Conservation (phyloP, 2,113 vertebrate species). For the Dryoscopus gambensis region DNA sequence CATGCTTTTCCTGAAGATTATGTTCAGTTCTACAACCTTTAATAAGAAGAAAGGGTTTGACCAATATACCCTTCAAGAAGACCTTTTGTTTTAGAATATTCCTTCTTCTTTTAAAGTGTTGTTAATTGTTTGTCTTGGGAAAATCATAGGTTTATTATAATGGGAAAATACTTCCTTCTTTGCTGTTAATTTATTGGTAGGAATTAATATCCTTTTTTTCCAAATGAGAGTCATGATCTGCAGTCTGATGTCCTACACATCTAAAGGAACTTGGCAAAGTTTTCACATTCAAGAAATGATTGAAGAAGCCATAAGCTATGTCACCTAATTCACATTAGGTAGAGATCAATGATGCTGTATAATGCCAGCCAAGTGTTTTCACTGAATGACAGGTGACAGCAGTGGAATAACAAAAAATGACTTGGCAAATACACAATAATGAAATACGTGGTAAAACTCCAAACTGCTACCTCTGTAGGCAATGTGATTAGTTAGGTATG, state of each 20-base stretch:
- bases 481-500: background rate
- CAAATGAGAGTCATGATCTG: background rate
- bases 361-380: background rate
- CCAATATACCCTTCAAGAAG: background rate
- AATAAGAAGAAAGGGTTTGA: background rate
- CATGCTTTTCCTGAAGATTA: background rate
- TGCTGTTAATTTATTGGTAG: background rate
- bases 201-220: background rate
- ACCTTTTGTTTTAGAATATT: background rate
- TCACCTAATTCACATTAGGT: background rate
- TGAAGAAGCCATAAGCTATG: background rate
- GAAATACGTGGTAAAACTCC: constrained; percentile 10
- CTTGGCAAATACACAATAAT: background rate
- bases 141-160: background rate
- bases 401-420: background rate
- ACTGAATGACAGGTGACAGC: constrained; percentile 37
- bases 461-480: background rate
- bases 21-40: background rate
- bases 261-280: background rate
- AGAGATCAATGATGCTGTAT: constrained; percentile 15
- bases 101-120: background rate
- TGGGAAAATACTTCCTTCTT: background rate
- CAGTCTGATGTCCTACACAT: background rate
- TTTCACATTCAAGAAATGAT: background rate
- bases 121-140: background rate